Conservation (phyloP, 2,797 vertebrate species). For the Gallinago stenura region DNA sequence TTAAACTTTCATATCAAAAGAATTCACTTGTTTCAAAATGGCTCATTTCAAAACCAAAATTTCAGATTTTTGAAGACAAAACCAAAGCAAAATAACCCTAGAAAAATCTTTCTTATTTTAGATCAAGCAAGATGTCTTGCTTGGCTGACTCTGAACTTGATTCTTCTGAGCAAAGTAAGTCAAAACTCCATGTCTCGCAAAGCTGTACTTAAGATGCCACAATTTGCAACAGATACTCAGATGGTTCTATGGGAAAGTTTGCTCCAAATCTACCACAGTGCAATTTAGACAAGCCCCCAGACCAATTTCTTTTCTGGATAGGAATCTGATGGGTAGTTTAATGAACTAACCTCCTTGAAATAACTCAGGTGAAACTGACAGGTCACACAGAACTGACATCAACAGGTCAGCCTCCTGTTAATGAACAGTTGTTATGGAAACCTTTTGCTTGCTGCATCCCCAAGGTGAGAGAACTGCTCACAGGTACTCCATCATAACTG, state of each 20-base stretch:
- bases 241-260: not conserved
- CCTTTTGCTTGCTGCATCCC: constrained; percentile 51
- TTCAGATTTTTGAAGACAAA: not conserved
- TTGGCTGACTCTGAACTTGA: not conserved
- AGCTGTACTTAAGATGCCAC: not conserved
- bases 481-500: not conserved
- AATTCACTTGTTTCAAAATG: not conserved
- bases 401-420: constrained; percentile 36
- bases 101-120: not conserved
- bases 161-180: not conserved
- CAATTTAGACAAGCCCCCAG: not conserved
- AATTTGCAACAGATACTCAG: not conserved
- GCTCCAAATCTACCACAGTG: not conserved
- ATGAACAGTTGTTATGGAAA: constrained; percentile 74
- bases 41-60: not conserved
- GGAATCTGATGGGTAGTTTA: not conserved
- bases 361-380: constrained; percentile 41
- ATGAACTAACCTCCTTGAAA: constrained; percentile 56
- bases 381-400: constrained; percentile 9
- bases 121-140: not conserved
- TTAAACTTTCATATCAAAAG: not conserved
- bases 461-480: constrained; percentile 41
- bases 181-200: not conserved
- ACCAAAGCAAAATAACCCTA: not conserved
- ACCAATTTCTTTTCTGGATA: not conserved